A percentile compares a stretch with the other conserved stretches of the same genome.
These are phyloP conservation scores for Metallyticus violacea DNA, from an alignment of 2,888 invertebrate species.

Conservation along the genomic window DNA sequence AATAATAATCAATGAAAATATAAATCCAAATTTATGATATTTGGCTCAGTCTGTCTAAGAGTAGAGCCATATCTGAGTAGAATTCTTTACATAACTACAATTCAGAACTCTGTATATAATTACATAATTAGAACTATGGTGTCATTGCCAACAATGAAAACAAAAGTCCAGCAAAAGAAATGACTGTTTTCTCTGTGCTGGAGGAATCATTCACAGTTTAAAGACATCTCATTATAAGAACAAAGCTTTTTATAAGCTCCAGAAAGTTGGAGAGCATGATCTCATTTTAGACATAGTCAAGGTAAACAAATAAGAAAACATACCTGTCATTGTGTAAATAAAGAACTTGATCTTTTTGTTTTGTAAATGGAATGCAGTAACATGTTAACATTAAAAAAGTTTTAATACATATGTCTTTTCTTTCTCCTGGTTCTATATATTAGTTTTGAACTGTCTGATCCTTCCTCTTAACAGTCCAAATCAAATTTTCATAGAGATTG, in stretches of 20 bases:
- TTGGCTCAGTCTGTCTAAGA: too few species aligned
- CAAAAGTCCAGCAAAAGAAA: neutral
- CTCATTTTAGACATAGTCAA: neutral
- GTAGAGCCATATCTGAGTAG: too few species aligned
- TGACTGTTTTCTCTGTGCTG: neutral
- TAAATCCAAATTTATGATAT: too few species aligned
- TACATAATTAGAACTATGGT: too few species aligned
- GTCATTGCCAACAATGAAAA: neutral
- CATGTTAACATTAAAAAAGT: neutral
- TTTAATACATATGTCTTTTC: neutral
- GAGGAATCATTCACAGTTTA: neutral
- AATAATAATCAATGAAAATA: too few species aligned
- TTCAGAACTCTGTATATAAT: too few species aligned
- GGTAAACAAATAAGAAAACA: neutral
- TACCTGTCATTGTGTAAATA: neutral
- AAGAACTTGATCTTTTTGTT: neutral
- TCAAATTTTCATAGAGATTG: too few species aligned
- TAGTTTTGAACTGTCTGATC: too few species aligned
- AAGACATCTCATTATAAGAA: neutral
- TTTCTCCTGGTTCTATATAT: neutral
- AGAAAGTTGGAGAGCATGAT: neutral
- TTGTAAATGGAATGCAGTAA: neutral
- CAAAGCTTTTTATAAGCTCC: neutral
- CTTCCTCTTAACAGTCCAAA: too few species aligned
- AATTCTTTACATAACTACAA: too few species aligned